Base-by-base conservation (phyloP, 2,888 invertebrate genomes). In the Dryadula phaetusa region DNA sequence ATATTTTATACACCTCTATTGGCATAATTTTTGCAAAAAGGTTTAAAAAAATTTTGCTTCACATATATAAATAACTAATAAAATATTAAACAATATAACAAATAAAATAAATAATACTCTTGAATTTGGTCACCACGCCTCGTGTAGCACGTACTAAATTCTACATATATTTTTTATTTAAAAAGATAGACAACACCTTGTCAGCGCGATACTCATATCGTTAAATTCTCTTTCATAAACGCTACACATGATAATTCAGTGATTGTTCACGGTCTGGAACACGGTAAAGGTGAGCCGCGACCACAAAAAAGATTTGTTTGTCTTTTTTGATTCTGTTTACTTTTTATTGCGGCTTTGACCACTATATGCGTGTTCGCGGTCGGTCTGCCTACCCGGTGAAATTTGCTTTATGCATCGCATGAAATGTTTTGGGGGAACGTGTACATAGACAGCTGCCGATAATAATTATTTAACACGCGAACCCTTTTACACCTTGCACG, bases 241-340 rank as follows among this genome's bases (percentile, higher is more conserved):
- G 85, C 85, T 85, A 82, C 84, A 88, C 87, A 86, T 89, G 88
- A 87, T 90, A 90, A 92, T 89, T 87, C 88, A 80, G 81, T 83
- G 86, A 90, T 91, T 88, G 87, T 92, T 89, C 90, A 91, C 84
- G 90, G 92, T 92, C 92, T 92, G 86, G 86, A 87, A 82, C 84
- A 85, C 78, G 78, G 85, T 82, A 89, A 89, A 90, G 88, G 88
- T 85, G 84, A 87, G 86, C 89, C 91, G 87, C 88, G 83, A 87
- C 88, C 90, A 80, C 89, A 88, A 88, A 90, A 87, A 87, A 84
- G 82, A 86, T 88, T 89, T 89, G 87, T 71, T 69, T 69, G 58
- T 58, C 53, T 71, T 66, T 69, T 69, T 70, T 66, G 16, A 64
- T 64, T 71, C 56, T 89, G 86, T 90, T 89, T 86, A 79, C 81